Evolutionary conservation across 1,140 invertebrate genomes (phyloP).

Genomic region (Idris sp.): DNA sequence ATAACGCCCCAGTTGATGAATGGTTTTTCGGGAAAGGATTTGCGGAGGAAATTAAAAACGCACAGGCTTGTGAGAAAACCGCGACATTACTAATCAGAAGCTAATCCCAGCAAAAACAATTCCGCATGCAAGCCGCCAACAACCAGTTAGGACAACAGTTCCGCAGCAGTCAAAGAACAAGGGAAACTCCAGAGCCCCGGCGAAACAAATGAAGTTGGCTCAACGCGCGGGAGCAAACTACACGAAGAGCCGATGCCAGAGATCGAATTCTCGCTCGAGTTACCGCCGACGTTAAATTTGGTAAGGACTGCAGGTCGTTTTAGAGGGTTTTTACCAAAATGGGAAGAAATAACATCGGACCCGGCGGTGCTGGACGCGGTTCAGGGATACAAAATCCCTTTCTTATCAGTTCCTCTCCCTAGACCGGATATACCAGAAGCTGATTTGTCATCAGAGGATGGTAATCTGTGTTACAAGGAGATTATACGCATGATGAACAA

Average conservation of each 20-base stretch:
- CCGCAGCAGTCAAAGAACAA: too few species aligned
- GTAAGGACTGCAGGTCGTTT: conserved; percentile 2
- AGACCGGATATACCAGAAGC: too few species aligned
- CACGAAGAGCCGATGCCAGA: not conserved
- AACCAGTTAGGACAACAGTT: not conserved
- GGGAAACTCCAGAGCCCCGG: too few species aligned
- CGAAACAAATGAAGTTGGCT: not conserved
- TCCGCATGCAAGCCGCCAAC: not conserved
- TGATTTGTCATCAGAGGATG: too few species aligned
- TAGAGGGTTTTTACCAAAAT: not conserved
- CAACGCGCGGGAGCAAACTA: not conserved
- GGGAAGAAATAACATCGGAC: conserved; percentile 10
- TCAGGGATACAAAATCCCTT: too few species aligned
- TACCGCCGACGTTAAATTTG: not conserved
- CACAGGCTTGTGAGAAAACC: too few species aligned
- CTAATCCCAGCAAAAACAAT: not conserved
- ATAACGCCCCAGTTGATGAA: conserved; percentile 21
- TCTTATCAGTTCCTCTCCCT: too few species aligned
- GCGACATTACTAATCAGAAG: not conserved
- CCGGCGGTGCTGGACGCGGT: too few species aligned
- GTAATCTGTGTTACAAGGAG: too few species aligned
- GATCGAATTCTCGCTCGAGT: not conserved
- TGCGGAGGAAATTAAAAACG: conserved; percentile 12
- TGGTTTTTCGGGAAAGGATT: conserved; percentile 34
- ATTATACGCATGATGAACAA: too few species aligned